Evolutionary conservation across 1,140 invertebrate species (phyloP).

Genomic region (Aporrectodea caliginosa): DNA sequence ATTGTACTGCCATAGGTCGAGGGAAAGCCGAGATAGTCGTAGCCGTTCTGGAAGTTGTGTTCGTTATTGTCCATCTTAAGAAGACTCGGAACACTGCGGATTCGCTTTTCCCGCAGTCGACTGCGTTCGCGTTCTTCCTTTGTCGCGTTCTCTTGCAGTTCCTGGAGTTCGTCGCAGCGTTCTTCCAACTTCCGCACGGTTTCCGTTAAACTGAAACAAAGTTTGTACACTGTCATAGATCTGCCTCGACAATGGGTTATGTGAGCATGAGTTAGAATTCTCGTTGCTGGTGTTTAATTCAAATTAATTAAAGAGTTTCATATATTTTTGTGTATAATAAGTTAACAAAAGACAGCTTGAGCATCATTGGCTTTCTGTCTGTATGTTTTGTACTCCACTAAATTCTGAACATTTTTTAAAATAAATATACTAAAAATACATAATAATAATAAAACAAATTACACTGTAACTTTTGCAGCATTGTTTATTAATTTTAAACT

Average conservation of each 20-base stretch:
- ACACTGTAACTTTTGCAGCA: too few species aligned
- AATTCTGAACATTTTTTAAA: background rate
- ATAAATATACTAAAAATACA: background rate
- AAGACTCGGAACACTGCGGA: conserved; percentile 21
- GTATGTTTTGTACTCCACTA: background rate
- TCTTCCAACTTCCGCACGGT: conserved; percentile 17
- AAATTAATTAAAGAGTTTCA: too few species aligned
- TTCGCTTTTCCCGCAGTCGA: background rate
- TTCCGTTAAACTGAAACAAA: background rate
- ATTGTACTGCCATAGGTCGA: background rate
- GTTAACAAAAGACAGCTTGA: too few species aligned
- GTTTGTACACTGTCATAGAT: too few species aligned
- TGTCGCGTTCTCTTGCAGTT: conserved; percentile 1
- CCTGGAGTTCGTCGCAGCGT: conserved; percentile 5
- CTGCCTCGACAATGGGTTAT: too few species aligned
- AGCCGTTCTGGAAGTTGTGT: background rate
- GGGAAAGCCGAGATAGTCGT: conserved; percentile 9
- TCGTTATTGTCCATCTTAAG: background rate
- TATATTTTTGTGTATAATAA: too few species aligned
- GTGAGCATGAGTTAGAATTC: too few species aligned
- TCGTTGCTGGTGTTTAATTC: too few species aligned
- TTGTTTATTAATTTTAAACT: too few species aligned
- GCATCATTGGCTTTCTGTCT: too few species aligned
- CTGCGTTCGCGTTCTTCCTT: background rate
- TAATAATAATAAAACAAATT: background rate